These are phyloP conservation scores for Tetramorium bicarinatum DNA, from an alignment of 2,888 invertebrate species.

Conservation along the genomic window DNA sequence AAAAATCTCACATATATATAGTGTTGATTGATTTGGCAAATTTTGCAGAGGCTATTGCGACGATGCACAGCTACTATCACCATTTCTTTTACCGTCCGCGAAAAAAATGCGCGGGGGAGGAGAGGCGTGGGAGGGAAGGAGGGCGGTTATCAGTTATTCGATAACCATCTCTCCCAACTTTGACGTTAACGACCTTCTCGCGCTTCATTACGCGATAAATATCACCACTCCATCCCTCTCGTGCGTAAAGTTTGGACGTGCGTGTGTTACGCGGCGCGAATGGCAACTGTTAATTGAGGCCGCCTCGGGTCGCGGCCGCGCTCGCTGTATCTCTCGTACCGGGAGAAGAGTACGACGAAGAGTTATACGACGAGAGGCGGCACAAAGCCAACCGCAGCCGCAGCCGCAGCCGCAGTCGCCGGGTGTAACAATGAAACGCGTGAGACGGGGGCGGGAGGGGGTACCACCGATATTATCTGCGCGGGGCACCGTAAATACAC, in stretches of 20 bases:
- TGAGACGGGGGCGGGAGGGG: background rate
- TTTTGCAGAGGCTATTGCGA: background rate
- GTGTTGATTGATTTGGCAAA: background rate
- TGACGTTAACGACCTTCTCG: constrained; percentile 46
- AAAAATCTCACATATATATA: too few relatives aligned
- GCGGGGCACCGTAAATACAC: constrained; percentile 34
- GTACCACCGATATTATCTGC: constrained; percentile 39
- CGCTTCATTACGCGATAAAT: constrained; percentile 59
- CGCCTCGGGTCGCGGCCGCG: constrained; percentile 32
- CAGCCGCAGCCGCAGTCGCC: constrained; percentile 11
- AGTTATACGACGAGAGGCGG: constrained; percentile 35
- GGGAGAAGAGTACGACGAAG: constrained; percentile 36
- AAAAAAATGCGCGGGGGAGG: background rate
- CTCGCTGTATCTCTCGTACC: constrained; percentile 9
- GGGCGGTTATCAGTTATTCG: constrained; percentile 56
- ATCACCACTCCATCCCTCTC: background rate
- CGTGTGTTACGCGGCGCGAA: constrained; percentile 23
- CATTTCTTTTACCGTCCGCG: constrained; percentile 9
- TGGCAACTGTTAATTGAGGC: constrained; percentile 50
- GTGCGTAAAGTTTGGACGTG: constrained; percentile 47
- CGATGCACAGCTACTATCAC: background rate
- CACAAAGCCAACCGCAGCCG: constrained; percentile 33
- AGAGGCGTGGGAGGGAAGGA: background rate
- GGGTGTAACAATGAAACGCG: constrained; percentile 39
- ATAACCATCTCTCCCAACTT: constrained; percentile 55